Percentiles rank a stretch among this genome's conserved stretches.
Conservation (phyloP, 1,140 invertebrate species). For the Heliothis virescens region DNA sequence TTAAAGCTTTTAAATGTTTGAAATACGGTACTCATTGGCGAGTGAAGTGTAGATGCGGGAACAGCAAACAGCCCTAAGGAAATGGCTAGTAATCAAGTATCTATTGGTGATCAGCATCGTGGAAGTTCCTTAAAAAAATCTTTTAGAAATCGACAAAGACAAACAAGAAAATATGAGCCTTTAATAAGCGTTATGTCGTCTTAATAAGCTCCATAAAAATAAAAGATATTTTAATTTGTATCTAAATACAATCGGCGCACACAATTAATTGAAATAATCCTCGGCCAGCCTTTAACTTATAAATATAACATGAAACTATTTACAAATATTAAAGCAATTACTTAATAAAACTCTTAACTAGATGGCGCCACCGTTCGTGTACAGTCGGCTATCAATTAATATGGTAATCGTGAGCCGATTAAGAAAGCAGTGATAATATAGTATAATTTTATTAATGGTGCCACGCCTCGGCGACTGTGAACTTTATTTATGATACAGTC, state of each 20-base stretch:
- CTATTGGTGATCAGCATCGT: no score
- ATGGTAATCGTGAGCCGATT: constrained; percentile 15
- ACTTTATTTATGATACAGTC: not conserved
- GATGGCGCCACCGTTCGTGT: constrained; percentile 15
- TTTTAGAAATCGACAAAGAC: no score
- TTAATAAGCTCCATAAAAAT: no score
- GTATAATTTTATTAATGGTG: constrained; percentile 33
- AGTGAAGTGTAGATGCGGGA: no score
- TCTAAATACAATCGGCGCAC: no score
- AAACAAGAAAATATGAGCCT: no score
- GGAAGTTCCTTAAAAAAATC: no score
- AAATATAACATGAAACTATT: not conserved
- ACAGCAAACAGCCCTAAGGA: no score
- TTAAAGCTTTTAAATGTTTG: not conserved
- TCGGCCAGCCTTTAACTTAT: not conserved
- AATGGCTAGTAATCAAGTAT: no score
- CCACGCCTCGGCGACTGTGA: not conserved
- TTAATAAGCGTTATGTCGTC: no score
- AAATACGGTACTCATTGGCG: not conserved
- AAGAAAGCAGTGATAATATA: constrained; percentile 38
- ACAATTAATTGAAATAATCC: no score
- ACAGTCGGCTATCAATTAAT: constrained; percentile 15
- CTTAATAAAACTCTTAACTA: constrained; percentile 13
- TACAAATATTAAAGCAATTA: constrained; percentile 13
- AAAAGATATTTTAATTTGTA: no score